Conservation (phyloP, 2,797 vertebrate species). For the Phoxinus dragarum region DNA sequence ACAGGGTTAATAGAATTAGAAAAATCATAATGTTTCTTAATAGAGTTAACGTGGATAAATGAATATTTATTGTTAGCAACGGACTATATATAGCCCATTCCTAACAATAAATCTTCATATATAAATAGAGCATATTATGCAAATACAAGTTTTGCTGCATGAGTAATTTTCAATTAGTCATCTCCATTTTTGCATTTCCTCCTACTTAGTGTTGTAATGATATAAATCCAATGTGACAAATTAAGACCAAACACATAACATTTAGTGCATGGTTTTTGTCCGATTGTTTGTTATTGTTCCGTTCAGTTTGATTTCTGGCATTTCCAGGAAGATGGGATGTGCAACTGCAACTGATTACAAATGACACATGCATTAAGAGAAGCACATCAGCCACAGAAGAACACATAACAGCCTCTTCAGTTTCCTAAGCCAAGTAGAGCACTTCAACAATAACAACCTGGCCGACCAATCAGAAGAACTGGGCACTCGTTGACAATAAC, state of each 20-base stretch:
- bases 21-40: background rate
- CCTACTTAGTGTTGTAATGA: conserved; percentile 4
- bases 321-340: conserved; percentile 27
- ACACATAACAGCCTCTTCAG: conserved; percentile 18
- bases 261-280: conserved; percentile 15
- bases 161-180: conserved; percentile 42
- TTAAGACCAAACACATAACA: conserved; percentile 29
- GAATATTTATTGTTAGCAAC: background rate
- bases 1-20: background rate
- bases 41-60: background rate
- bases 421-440: background rate
- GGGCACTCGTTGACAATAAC: background rate
- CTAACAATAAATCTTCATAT: background rate
- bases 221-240: conserved; percentile 52
- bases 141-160: background rate
- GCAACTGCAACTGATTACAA: background rate
- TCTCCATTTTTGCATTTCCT: conserved; percentile 7
- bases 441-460: conserved; percentile 19
- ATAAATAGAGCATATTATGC: background rate
- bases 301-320: background rate
- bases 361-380: conserved; percentile 23
- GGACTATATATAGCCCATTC: too few species aligned
- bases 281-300: conserved; percentile 35
- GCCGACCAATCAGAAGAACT: background rate
- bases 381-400: conserved; percentile 22